phyloP scores from a whole-genome alignment of 2,888 invertebrate species.

The Nephrotoma guestfalica region DNA sequence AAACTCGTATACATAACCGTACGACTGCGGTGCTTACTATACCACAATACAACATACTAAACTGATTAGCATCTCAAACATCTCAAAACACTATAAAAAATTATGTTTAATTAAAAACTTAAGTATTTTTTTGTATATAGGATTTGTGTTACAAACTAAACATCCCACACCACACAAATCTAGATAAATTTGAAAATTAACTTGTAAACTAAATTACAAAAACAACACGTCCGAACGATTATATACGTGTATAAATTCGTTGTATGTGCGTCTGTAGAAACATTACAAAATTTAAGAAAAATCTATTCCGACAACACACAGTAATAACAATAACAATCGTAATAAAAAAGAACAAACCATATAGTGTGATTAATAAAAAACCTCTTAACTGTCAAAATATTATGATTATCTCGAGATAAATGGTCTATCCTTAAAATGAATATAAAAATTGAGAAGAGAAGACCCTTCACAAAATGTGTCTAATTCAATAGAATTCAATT shows the following conservation, averaged over 20 bases:
- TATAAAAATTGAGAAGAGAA: neutral
- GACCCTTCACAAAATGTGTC: neutral
- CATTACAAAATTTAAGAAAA: neutral
- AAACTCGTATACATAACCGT: too few species aligned
- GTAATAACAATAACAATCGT: neutral
- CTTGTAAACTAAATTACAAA: neutral
- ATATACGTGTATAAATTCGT: neutral
- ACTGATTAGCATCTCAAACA: neutral
- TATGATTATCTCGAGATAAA: conserved; percentile 1
- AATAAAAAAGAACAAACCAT: neutral
- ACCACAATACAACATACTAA: neutral
- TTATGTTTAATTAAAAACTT: neutral
- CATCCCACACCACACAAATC: neutral
- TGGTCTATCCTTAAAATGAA: neutral
- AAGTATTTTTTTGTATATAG: neutral
- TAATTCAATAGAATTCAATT: neutral
- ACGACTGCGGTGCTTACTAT: neutral
- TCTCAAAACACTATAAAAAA: neutral
- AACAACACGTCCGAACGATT: neutral
- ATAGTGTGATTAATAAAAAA: conserved; percentile 1
- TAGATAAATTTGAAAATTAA: neutral
- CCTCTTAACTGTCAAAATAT: conserved; percentile 1
- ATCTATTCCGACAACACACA: neutral
- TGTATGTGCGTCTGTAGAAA: neutral
- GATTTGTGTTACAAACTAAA: neutral